Percentiles rank a stretch among this genome's conserved stretches.
Evolutionary conservation across 2,888 invertebrate species (phyloP).

Genomic region (Exocentrus adspersus): DNA sequence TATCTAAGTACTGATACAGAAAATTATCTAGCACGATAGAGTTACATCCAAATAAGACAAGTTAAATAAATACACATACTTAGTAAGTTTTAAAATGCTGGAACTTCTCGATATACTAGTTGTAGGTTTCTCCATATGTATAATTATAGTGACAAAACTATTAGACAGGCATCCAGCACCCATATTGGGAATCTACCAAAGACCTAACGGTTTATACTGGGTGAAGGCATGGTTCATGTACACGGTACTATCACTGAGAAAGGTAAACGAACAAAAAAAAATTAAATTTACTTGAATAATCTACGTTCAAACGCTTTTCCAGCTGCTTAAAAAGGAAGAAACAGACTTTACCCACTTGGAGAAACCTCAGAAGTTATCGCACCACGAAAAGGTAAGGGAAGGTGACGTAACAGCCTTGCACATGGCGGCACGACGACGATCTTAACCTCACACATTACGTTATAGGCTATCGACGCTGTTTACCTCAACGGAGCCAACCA

Average conservation of each 20-base stretch:
- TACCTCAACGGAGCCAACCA: constrained; percentile 72
- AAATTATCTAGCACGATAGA: not conserved
- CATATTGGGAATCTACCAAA: constrained; percentile 65
- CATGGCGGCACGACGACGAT: too few species aligned
- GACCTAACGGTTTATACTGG: constrained; percentile 65
- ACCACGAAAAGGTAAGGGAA: constrained; percentile 66
- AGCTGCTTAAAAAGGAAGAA: constrained; percentile 54
- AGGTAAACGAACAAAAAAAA: too few species aligned
- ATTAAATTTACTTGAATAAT: too few species aligned
- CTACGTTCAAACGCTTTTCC: too few species aligned
- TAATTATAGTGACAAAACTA: constrained; percentile 33
- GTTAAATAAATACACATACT: too few species aligned
- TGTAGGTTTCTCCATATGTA: constrained; percentile 21
- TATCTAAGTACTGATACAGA: too few species aligned
- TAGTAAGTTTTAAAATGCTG: constrained; percentile 25
- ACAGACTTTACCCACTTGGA: constrained; percentile 62
- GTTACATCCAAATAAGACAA: too few species aligned
- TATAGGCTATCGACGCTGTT: constrained; percentile 75
- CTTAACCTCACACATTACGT: not conserved
- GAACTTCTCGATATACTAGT: constrained; percentile 27
- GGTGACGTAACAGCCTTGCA: too few species aligned
- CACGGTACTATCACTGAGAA: constrained; percentile 60
- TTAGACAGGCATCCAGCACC: constrained; percentile 44
- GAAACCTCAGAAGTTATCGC: constrained; percentile 67
- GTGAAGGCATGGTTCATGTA: constrained; percentile 67